Base-by-base conservation (phyloP, 2,888 invertebrate species). In the Rhyacophila evoluta region DNA sequence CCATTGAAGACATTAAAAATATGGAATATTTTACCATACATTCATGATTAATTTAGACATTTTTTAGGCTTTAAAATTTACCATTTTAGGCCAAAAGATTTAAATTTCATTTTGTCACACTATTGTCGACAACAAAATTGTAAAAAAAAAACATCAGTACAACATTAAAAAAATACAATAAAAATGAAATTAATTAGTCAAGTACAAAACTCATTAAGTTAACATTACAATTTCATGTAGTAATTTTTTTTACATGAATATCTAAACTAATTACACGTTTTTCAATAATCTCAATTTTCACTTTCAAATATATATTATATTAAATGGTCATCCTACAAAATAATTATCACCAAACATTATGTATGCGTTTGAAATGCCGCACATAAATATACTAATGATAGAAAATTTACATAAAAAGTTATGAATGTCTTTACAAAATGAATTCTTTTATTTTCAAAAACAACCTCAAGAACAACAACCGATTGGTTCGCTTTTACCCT, bases 301-400 rank as follows among this genome's bases (percentile, higher is more conserved):
- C 19, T 39, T 55, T 55, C 19, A 55, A 55, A 55, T 55, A 55
- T 55, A 55, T 55, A 25, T 55, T 55, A 55, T 19, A 19, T 55
- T 55, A 55, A 55, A 55, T 55, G 55, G 55, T 55, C 55, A 55
- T 19, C 55, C 55, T 55, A 55, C 55, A 55, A 55, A 55, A 55
- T 55, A 55, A 55, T 55, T 55, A 55, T 55, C 55, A 55, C 55
- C 25, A 25, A 55, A 19, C 25, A 55, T 55, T 25, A 55, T 55
- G 55, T 19, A 55, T 55, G 55, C 55, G 15, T 10, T 15, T 19
- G 55, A 55, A 55, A 55, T 55, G 25, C 19, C 55, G 19, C 25
- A 55, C 55, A 55, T 25, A 15, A 25, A 55, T 19, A 55, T 8
- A 55, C 55, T 55, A 55, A 55, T 55, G 55, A 55, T 55, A 55